These are phyloP conservation scores for Phocides pigmalion DNA, from an alignment of 1,140 invertebrate genomes.

Conservation along the genomic window DNA sequence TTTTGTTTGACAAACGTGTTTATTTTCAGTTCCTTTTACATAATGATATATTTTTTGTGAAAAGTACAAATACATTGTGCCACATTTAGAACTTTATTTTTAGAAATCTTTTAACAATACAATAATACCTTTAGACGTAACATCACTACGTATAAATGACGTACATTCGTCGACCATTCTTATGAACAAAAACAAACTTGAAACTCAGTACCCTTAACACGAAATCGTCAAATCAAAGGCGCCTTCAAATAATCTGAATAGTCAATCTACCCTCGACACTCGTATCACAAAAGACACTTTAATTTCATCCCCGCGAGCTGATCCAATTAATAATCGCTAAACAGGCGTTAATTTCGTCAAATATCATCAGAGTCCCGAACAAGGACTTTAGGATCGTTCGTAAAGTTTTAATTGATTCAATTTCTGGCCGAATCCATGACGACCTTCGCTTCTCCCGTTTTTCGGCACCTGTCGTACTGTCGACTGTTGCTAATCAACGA, in stretches of 20 bases:
- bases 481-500: neutral
- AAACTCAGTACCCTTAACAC: no score
- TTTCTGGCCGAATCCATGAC: slow-evolving; percentile 7
- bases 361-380: slow-evolving; percentile 21
- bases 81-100: no score
- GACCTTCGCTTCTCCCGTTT: slow-evolving; percentile 4
- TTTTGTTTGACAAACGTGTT: no score
- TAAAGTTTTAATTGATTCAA: slow-evolving; percentile 31
- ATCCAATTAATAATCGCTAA: slow-evolving; percentile 30
- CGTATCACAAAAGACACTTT: neutral
- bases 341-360: slow-evolving; percentile 24
- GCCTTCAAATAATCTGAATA: neutral
- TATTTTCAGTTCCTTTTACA: no score
- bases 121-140: no score
- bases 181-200: no score
- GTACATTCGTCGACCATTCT: no score
- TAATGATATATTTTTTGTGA: no score
- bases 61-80: no score
- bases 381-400: slow-evolving; percentile 18
- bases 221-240: neutral
- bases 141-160: no score
- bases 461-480: neutral
- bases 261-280: neutral
- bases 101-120: no score
- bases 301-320: slow-evolving; percentile 1